Conservation (phyloP, 2,888 invertebrate genomes). For the Drosophila phalerata region DNA sequence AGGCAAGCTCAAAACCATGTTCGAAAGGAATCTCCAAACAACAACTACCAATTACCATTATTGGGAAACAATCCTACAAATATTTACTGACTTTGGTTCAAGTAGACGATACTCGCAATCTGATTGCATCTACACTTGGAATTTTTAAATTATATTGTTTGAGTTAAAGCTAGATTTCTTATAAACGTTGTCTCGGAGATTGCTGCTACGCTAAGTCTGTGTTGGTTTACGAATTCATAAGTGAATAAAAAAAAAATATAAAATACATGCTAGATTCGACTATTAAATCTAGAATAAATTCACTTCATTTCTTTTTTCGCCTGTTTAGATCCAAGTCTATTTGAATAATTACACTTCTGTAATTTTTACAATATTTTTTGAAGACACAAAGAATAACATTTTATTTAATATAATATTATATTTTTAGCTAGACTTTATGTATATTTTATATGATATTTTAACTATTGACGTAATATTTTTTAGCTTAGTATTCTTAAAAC, state of each 20-base stretch:
- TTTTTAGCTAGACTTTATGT: too few relatives aligned
- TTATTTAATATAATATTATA: background rate
- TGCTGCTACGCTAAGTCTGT: background rate
- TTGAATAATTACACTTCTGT: too few relatives aligned
- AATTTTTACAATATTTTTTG: too few relatives aligned
- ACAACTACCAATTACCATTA: background rate
- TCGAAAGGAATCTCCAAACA: background rate
- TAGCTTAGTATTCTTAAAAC: constrained; percentile 31
- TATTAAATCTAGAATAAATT: background rate
- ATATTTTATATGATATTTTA: background rate
- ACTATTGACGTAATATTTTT: background rate
- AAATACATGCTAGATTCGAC: background rate
- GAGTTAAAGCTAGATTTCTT: constrained; percentile 4
- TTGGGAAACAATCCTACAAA: background rate
- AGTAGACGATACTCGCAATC: background rate
- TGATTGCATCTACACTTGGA: background rate
- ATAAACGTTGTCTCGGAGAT: constrained; percentile 1
- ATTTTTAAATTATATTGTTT: constrained; percentile 14
- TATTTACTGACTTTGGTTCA: background rate
- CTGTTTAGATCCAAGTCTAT: too few relatives aligned
- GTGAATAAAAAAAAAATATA: background rate
- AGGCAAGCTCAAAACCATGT: constrained; percentile 6
- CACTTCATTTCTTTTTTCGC: background rate
- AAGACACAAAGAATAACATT: too few relatives aligned
- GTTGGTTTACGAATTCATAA: constrained; percentile 1